Base-by-base conservation (phyloP, 2,888 invertebrate species). In the Danaus chrysippus region DNA sequence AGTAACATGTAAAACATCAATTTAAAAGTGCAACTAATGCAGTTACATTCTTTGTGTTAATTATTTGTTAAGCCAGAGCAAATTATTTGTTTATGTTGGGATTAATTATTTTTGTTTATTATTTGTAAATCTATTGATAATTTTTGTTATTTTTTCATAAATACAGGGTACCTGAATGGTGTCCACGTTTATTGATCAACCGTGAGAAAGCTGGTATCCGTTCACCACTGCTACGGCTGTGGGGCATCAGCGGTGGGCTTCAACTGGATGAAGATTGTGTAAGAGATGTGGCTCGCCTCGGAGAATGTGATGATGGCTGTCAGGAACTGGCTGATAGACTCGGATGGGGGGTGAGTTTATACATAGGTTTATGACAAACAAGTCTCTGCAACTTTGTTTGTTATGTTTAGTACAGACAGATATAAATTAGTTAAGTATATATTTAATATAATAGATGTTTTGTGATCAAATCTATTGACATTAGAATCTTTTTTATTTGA, bases 121-220 rank as follows among this genome's bases (percentile, higher is more conserved):
- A 15, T 13, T 13, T 9, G 2, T 42, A 41, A 56, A 17, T 44
- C 23, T 10, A 17, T 6, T 2, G 58, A 55, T 42, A 34, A 46
- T 23, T 15, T 11, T 41, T 58, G 2, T 53, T 12, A 55, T 23
- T 54, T 5, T 59, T 11, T 1, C 68, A n/a, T n/a, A n/a, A n/a
- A n/a, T n/a, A n/a, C n/a, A 86, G 87, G 84, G 87, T 96, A 0
- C 93, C 93, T 0, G 86, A 93, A 0, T 93, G 92, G 76, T 95
- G 95, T 80, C 95, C 98, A 0, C 92, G 98, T 10, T 84, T 98
- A 34, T 91, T 98, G 15, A 96, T 99, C 49, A 98, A 98, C 83
- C 93, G 96, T 41, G 97, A 97, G 86, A 94, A 94, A 75, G 95
- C 94, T 0, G 90, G 91, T 10, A 72, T 84, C 42, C 71, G 83